Evolutionary conservation across 2,113 vertebrate genomes (phyloP), one percentile per base, ranked within the genome.

Genomic region (Pongo abelii): DNA sequence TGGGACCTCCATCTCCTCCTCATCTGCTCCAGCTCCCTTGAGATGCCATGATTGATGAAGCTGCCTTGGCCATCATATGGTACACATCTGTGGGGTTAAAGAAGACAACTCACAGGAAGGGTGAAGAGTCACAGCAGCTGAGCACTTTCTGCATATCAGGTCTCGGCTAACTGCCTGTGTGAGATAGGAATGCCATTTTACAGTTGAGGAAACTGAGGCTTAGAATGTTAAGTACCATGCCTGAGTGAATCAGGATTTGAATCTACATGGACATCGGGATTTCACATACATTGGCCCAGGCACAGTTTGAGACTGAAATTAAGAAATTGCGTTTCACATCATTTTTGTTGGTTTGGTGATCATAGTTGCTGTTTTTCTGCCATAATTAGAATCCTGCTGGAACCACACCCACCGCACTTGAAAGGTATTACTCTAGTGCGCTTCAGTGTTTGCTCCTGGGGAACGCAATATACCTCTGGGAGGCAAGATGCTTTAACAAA

Each of bases 391-490:
- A n/a, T 30, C 27, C 27, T 43, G 10, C 38, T 32, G 80, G 80
- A 57, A 17, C 14, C 30, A 35, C 18, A 7, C 30, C 16, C 25
- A 11, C 30, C 4, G 30, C 3, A 0, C 25, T 48, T 20, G 11
- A 67, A 72, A 40, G 40, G 22, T 10, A 43, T 22, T 30, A 10
- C 4, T 13, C 0, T 4, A 35, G 55, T 32, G n/a, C 5, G 0
- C 16, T 1, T 64, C n/a, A 4, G 46, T 8, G 32, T 83, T 35
- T 67, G 20, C 70, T 27, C 40, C 46, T 85, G 43, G 25, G 8
- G 8, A 22, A 11, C 23, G 0, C 7, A 25, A 8, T 43, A 4
- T 27, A 14, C 17, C 88, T 48, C 59, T 78, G 59, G 72, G 35
- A 75, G 43, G 57, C 27, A 17, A 35, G 35, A 23, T 6, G 30